Evolutionary conservation across 2,888 invertebrate species (phyloP), one percentile per base, ranked within the genome.

Genomic region (Lomographa bimaculata): DNA sequence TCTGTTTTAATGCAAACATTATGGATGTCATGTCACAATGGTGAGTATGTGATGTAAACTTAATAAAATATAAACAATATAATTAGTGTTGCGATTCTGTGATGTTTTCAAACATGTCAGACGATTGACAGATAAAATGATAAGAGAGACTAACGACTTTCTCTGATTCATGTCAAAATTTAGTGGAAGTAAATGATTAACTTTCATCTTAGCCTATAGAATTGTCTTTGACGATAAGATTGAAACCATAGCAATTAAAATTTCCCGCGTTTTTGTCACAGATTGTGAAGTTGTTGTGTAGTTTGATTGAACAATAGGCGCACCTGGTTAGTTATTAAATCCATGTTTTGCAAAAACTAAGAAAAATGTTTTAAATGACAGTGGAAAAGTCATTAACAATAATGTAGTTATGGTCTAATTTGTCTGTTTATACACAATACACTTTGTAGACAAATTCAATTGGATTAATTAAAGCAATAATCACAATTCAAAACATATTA

Each of bases 191-290:
- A 54, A 69, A 65, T 66, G 64, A 71, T 73, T 71, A 75, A 79
- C 80, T 81, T 83, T 84, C 78, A 66, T 76, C 64, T 62, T 61
- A 55, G 61, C 56, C 57, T 16, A 65, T 66, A 69, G 71, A 76
- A 72, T 72, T 72, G 71, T 60, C 42, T 44, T 52, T 36, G 54
- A 55, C 67, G 61, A 56, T 57, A 59, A 56, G 61, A 62, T 64
- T 65, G 64, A 65, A 65, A 56, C 58, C 58, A 69, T 65, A 68
- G 74, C 63, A 69, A 71, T 69, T 70, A 67, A 43, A 26, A 30
- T 53, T 78, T 79, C 79, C 57, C 80, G 71, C 71, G 79, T 71
- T 81, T 79, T 81, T 79, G 46, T 57, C 19, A 29, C 9, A 7
- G 27, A 32, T 26, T 38, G 37, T 30, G 27, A 23, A 29, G 23